These are phyloP conservation scores for Galerucella calmariensis DNA, from an alignment of 2,888 invertebrate species.

Conservation along the genomic window DNA sequence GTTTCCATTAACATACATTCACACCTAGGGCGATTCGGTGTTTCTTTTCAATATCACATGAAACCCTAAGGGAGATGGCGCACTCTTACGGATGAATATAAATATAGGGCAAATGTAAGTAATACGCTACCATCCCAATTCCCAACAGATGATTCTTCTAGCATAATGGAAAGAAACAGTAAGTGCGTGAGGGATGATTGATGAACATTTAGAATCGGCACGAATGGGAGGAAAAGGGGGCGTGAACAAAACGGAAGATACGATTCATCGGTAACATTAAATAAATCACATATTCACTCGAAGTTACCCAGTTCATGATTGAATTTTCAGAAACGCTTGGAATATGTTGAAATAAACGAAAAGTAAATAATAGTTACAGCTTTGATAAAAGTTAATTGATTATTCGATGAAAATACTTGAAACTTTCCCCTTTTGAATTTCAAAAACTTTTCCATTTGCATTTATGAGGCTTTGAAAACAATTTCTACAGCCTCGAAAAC, in stretches of 20 bases:
- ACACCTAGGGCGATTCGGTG: conserved; percentile 31
- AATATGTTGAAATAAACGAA: not conserved
- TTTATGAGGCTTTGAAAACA: no score
- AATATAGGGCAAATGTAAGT: conserved; percentile 43
- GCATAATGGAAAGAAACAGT: conserved; percentile 36
- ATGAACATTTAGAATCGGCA: conserved; percentile 10
- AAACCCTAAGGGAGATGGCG: conserved; percentile 28
- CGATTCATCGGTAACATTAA: conserved; percentile 4
- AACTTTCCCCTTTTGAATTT: no score
- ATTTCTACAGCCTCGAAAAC: no score
- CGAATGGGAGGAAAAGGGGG: not conserved
- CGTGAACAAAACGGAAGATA: not conserved
- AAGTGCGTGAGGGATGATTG: conserved; percentile 29
- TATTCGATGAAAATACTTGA: no score
- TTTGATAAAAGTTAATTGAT: no score
- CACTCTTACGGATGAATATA: conserved; percentile 35
- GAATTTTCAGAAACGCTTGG: not conserved
- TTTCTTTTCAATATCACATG: conserved; percentile 38
- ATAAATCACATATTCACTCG: not conserved
- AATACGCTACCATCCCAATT: conserved; percentile 37
- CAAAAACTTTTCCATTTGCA: no score
- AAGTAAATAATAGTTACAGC: no score
- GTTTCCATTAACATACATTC: conserved; percentile 34
- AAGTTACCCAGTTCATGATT: not conserved
- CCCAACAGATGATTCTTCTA: conserved; percentile 41